Base-by-base conservation (phyloP, 2,113 vertebrate species). In the Ranitomeya imitator region DNA sequence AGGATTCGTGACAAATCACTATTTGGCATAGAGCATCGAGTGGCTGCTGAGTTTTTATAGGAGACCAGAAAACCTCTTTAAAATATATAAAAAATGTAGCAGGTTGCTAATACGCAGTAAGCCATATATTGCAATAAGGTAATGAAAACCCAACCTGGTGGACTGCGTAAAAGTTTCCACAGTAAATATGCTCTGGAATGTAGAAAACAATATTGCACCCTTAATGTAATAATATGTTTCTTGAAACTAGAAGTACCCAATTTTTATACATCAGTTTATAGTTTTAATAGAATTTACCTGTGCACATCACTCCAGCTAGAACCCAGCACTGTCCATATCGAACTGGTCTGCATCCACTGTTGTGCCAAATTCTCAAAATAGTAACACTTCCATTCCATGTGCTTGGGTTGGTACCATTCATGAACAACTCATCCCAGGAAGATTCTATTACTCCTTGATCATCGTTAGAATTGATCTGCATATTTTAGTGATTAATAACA, bases 291-390 rank as follows among this genome's bases (percentile, higher is more conserved):
- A 3, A 1, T 2, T 1, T 93, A 97, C 96, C 96, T 94, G 96
- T 95, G 85, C 96, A 97, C 93, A 96, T 94, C 59, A 97, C 93
- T 0, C 92, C 95, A 0, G 96, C 97, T 18, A 96, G 97, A 89
- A 97, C 96, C 96, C 97, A 97, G 92, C 96, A 97, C 89, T 97
- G 97, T 0, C 96, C 97, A 0, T 94, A 97, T 78, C 92, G 93
- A 88, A 97, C 96, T 0, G 95, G 92, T 0, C 67, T 19, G 85
- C 89, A 94, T 6, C 74, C 77, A 0, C 92, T 63, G 18, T 87
- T 51, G 0, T 89, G n/a, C 96, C 96, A 97, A 7, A 83, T 23
- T 16, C 91, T 90, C 0, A 97, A 93, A 88, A 97, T 96, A 52
- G 92, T 88, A 16, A 95, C 89, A 1, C 96, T 97, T 87, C 96